Evolutionary conservation across 2,888 invertebrate species (phyloP).

Genomic region (Gonocerus acuteangulatus): DNA sequence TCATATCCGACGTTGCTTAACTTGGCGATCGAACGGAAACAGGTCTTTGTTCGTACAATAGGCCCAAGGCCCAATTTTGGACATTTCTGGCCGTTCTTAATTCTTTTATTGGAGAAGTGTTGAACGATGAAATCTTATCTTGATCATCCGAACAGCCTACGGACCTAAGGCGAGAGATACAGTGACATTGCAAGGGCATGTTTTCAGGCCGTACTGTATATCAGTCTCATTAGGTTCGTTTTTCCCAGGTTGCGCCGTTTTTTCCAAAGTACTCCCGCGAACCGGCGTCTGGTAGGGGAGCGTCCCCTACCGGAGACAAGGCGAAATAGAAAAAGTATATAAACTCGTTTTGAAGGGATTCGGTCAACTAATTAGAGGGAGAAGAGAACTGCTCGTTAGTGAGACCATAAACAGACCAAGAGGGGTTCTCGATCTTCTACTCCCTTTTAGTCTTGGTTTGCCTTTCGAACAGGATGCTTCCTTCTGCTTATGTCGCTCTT

Average conservation of each 20-base stretch:
- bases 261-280: background rate
- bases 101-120: no score
- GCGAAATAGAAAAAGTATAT: constrained; percentile 37
- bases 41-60: no score
- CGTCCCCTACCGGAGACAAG: background rate
- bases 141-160: no score
- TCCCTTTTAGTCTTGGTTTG: background rate
- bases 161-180: no score
- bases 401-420: constrained; percentile 32
- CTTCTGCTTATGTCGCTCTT: no score
- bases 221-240: constrained; percentile 10
- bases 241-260: constrained; percentile 5
- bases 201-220: constrained; percentile 14
- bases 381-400: constrained; percentile 33
- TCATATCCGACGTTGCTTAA: no score
- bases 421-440: background rate
- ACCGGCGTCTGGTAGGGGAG: no score
- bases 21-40: no score
- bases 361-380: constrained; percentile 37
- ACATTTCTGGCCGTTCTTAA: no score
- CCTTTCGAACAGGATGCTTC: background rate
- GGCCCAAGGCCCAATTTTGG: no score
- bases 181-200: background rate
- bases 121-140: no score
- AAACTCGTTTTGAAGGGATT: constrained; percentile 37